Evolutionary conservation across 35 echinoderm and acorn worm genomes (phyloP).

Genomic region (Lytechinus variegatus): DNA sequence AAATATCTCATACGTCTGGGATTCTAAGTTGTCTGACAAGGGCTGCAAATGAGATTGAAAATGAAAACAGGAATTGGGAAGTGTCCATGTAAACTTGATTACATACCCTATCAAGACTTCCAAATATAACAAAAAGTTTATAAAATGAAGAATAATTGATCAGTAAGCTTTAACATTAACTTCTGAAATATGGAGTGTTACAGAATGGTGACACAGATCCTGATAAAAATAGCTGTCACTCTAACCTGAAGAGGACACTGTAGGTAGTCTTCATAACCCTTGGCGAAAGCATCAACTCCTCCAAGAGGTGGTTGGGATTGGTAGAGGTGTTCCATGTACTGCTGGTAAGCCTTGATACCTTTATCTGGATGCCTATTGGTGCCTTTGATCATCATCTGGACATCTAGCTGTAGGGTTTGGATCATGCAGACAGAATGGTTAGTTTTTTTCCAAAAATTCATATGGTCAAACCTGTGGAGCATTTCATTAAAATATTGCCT

Average conservation of each 20-base stretch:
- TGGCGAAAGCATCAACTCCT: slow-evolving; percentile 95
- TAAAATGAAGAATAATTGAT: too few relatives aligned
- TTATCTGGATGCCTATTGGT: slow-evolving; percentile 97
- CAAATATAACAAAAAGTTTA: too few relatives aligned
- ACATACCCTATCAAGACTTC: too few relatives aligned
- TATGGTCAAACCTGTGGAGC: too few relatives aligned
- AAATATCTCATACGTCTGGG: slow-evolving; percentile 99
- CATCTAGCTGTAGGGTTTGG: slow-evolving; percentile 69
- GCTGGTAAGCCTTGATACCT: slow-evolving; percentile 95
- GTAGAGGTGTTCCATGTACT: slow-evolving; percentile 98
- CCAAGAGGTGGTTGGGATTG: slow-evolving; percentile 83
- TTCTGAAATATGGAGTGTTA: too few relatives aligned
- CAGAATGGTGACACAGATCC: not conserved
- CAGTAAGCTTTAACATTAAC: too few relatives aligned
- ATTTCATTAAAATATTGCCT: too few relatives aligned
- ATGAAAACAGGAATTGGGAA: too few relatives aligned
- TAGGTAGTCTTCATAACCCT: slow-evolving; percentile 99
- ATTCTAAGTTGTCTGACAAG: slow-evolving; percentile 94
- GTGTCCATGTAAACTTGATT: too few relatives aligned
- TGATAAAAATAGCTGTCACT: not conserved
- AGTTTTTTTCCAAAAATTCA: too few relatives aligned
- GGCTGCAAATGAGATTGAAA: slow-evolving; percentile 69
- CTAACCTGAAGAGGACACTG: slow-evolving; percentile 98
- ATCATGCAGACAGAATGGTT: not conserved
- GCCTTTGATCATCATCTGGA: slow-evolving; percentile 99